phyloP scores from a whole-genome alignment of 2,888 invertebrate species.

The Didymodactylos carnosus region DNA sequence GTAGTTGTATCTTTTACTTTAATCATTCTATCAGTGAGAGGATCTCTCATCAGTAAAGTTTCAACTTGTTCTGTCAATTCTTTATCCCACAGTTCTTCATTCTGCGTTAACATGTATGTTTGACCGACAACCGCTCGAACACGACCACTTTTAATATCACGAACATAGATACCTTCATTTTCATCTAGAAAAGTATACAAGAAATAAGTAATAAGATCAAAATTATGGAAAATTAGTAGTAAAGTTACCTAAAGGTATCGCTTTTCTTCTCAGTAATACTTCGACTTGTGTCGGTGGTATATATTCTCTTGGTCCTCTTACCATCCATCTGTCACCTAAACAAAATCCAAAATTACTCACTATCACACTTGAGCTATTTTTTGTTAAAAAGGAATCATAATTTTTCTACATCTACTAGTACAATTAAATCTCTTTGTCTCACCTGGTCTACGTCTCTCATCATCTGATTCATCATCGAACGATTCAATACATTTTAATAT shows the following conservation, averaged over 20 bases:
- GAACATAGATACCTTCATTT: slow-evolving; percentile 24
- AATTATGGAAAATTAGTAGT: too few species aligned
- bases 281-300: slow-evolving; percentile 39
- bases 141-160: slow-evolving; percentile 26
- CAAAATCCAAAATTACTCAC: background rate
- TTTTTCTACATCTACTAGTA: slow-evolving; percentile 38
- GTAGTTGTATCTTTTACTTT: slow-evolving; percentile 17
- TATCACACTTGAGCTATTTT: too few species aligned
- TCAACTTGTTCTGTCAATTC: slow-evolving; percentile 31
- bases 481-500: slow-evolving; percentile 29
- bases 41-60: slow-evolving; percentile 25
- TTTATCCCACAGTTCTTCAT: slow-evolving; percentile 35
- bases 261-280: slow-evolving; percentile 33
- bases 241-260: slow-evolving; percentile 34
- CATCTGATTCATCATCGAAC: slow-evolving; percentile 18
- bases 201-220: too few species aligned
- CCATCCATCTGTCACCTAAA: slow-evolving; percentile 37
- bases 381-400: too few species aligned
- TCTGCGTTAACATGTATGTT: slow-evolving; percentile 38
- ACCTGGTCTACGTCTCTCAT: slow-evolving; percentile 29
- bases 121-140: slow-evolving; percentile 35
- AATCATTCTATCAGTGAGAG: slow-evolving; percentile 34
- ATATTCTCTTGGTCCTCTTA: slow-evolving; percentile 37
- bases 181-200: too few species aligned
- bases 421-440: slow-evolving; percentile 38